These are phyloP conservation scores for Nesospiza acunhae DNA, from an alignment of 2,113 vertebrate genomes.

Conservation along the genomic window DNA sequence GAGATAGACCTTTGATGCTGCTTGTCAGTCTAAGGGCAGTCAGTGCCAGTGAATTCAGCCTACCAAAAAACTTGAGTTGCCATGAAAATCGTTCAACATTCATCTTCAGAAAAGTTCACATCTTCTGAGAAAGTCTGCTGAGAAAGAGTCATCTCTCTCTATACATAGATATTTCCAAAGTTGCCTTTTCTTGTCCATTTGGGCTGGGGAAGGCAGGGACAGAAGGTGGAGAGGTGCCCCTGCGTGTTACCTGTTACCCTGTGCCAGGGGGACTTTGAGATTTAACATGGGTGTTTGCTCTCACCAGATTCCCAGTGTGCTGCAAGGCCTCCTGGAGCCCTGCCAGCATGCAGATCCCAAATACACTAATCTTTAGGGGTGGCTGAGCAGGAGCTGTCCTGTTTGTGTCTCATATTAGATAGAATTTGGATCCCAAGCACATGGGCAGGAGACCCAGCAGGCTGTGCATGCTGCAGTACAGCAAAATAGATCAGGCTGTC, in stretches of 20 bases:
- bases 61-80: neutral
- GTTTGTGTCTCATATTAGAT: neutral
- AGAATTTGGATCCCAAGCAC: neutral
- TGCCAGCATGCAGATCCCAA: neutral
- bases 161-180: neutral
- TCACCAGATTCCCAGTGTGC: neutral
- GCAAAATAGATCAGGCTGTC: neutral
- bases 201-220: neutral
- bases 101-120: neutral
- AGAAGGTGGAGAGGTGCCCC: neutral
- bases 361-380: neutral
- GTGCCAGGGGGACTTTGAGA: neutral
- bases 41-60: neutral
- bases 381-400: neutral
- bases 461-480: neutral
- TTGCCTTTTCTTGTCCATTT: neutral
- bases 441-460: neutral
- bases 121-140: neutral
- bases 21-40: neutral
- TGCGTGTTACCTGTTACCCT: neutral
- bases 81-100: accelerated
- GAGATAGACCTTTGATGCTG: neutral
- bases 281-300: accelerated
- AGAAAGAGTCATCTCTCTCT: neutral
- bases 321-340: neutral